Conservation (phyloP, 2,888 invertebrate species). For the Microchrysa polita region DNA sequence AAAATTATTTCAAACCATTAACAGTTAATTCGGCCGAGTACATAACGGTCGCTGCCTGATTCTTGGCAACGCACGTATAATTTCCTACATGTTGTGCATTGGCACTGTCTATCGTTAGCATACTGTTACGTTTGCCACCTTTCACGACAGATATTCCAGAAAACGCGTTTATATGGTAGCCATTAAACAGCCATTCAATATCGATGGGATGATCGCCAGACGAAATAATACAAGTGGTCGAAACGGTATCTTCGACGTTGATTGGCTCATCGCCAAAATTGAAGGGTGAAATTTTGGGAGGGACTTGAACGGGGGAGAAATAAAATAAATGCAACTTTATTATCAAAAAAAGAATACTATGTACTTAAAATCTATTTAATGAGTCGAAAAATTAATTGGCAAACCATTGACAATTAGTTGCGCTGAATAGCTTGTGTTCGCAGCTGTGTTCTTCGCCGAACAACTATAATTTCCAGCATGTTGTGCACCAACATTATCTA, state of each 20-base stretch:
- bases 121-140: constrained; percentile 66
- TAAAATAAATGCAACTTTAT: too few species aligned
- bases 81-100: constrained; percentile 77
- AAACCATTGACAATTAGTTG: constrained; percentile 70
- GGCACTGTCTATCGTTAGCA: constrained; percentile 74
- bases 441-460: constrained; percentile 70
- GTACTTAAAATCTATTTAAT: not conserved
- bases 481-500: constrained; percentile 70
- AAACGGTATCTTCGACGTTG: constrained; percentile 73
- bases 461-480: constrained; percentile 74
- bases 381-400: not conserved
- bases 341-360: not conserved
- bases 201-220: constrained; percentile 83
- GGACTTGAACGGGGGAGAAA: constrained; percentile 66
- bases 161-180: constrained; percentile 61
- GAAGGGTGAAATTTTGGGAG: constrained; percentile 79
- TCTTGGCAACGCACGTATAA: constrained; percentile 79
- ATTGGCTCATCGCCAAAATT: constrained; percentile 78
- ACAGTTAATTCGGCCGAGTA: constrained; percentile 77
- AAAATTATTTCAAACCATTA: constrained; percentile 69
- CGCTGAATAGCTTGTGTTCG: constrained; percentile 68
- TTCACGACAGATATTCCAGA: constrained; percentile 61
- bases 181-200: constrained; percentile 78
- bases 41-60: constrained; percentile 75
- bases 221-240: constrained; percentile 72